Evolutionary conservation across 92 coral and sea anemone genomes (phyloP).

Genomic region (Scolanthus callimorphus): DNA sequence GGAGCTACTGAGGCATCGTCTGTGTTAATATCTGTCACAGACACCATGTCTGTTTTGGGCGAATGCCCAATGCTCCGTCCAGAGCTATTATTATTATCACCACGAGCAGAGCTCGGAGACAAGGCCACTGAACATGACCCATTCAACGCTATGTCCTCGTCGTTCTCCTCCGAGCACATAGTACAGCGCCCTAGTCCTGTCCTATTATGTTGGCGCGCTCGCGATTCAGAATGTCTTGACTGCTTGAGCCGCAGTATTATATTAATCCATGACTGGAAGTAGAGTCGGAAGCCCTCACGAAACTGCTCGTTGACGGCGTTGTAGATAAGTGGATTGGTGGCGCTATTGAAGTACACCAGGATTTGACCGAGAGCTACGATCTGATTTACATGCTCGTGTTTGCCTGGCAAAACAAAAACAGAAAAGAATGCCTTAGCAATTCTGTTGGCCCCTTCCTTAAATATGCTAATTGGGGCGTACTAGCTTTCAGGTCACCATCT

Average conservation of each 20-base stretch:
- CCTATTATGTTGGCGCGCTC: neutral
- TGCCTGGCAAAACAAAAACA: slow-evolving; percentile 22
- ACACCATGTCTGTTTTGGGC: no score
- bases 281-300: slow-evolving; percentile 78
- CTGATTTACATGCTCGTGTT: slow-evolving; percentile 18
- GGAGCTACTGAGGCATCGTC: no score
- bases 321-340: slow-evolving; percentile 93
- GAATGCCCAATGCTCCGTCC: no score
- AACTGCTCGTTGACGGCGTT: slow-evolving; percentile 93
- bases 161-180: slow-evolving; percentile 9
- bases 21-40: no score
- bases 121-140: neutral
- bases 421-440: no score
- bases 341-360: slow-evolving; percentile 89
- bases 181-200: slow-evolving; percentile 12
- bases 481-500: no score
- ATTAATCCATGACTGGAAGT: slow-evolving; percentile 87
- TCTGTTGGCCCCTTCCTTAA: no score
- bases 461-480: no score
- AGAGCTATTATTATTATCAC: neutral
- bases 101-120: neutral
- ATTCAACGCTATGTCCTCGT: neutral
- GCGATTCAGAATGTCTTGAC: neutral
- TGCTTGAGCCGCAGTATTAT: slow-evolving; percentile 33
- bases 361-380: slow-evolving; percentile 81